A percentile compares a stretch with the other conserved stretches of the same genome.
These are phyloP conservation scores for Falcaria lacertinaria DNA, from an alignment of 2,888 invertebrate genomes.

Conservation along the genomic window DNA sequence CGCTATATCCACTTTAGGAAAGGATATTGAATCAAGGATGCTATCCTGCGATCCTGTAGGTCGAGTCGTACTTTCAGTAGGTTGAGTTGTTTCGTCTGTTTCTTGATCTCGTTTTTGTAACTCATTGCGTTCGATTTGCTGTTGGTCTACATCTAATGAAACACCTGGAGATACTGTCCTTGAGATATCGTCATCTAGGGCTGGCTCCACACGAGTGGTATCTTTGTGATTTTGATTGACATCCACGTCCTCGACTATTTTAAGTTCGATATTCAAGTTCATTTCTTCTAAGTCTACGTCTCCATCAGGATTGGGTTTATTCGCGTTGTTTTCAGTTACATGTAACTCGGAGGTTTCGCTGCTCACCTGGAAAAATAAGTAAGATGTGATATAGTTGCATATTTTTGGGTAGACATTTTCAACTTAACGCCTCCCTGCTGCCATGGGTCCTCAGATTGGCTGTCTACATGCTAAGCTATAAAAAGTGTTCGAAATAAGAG, in stretches of 20 bases:
- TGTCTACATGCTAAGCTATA: too few relatives aligned
- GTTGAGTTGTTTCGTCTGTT: conserved; percentile 14
- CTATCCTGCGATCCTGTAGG: conserved; percentile 49
- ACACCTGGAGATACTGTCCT: conserved; percentile 10
- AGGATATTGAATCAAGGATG: conserved; percentile 46
- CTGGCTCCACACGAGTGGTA: conserved; percentile 5
- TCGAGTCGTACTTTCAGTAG: conserved; percentile 21
- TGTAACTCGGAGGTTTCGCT: conserved; percentile 47
- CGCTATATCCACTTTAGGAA: conserved; percentile 62
- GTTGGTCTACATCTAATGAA: neutral
- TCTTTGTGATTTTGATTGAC: conserved; percentile 17
- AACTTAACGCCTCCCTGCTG: too few relatives aligned
- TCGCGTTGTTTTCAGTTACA: conserved; percentile 40
- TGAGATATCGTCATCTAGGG: conserved; percentile 8
- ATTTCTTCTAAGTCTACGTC: conserved; percentile 58
- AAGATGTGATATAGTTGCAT: too few relatives aligned
- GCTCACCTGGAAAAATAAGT: conserved; percentile 57
- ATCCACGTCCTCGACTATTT: conserved; percentile 73
- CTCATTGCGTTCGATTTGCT: conserved; percentile 11
- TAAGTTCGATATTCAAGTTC: conserved; percentile 63
- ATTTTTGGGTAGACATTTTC: too few relatives aligned
- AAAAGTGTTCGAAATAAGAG: too few relatives aligned
- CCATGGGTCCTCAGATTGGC: too few relatives aligned
- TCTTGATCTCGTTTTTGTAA: conserved; percentile 9
- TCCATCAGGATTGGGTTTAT: conserved; percentile 30